Percentiles rank a stretch among this genome's conserved stretches.
phyloP scores from a whole-genome alignment of 1,140 invertebrate genomes.

The Drosophila tani region DNA sequence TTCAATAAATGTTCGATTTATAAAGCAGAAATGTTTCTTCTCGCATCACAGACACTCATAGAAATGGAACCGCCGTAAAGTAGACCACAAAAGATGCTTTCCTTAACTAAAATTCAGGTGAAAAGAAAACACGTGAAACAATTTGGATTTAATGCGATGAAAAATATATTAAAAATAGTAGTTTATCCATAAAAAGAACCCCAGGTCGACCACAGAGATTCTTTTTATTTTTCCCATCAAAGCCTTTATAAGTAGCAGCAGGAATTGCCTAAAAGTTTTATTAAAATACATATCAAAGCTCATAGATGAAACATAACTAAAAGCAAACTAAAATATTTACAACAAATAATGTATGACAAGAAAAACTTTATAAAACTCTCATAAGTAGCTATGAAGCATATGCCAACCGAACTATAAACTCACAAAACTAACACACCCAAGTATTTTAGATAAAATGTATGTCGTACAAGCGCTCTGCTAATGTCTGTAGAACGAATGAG shows the following conservation, averaged over 20 bases:
- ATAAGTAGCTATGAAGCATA: slow-evolving; percentile 53
- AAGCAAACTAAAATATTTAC: slow-evolving; percentile 51
- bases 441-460: slow-evolving; percentile 81
- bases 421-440: slow-evolving; percentile 57
- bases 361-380: slow-evolving; percentile 44
- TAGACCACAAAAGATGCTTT: slow-evolving; percentile 34
- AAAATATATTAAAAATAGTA: neutral
- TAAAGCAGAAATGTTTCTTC: slow-evolving; percentile 5
- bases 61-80: slow-evolving; percentile 38
- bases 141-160: slow-evolving; percentile 12
- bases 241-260: slow-evolving; percentile 61
- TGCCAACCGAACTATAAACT: slow-evolving; percentile 61
- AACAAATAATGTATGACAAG: slow-evolving; percentile 36
- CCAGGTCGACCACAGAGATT: neutral
- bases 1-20: slow-evolving; percentile 42
- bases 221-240: slow-evolving; percentile 20
- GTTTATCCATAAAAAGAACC: neutral
- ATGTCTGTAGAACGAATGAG: slow-evolving; percentile 40
- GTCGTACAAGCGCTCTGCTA: slow-evolving; percentile 43
- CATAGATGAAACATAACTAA: slow-evolving; percentile 51
- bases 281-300: slow-evolving; percentile 78
- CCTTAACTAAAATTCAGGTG: slow-evolving; percentile 38
- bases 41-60: slow-evolving; percentile 5
- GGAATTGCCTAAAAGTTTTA: slow-evolving; percentile 75
- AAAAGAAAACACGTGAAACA: slow-evolving; percentile 16